Conservation (phyloP, 2,113 vertebrate species). For the Scolopax mira region DNA sequence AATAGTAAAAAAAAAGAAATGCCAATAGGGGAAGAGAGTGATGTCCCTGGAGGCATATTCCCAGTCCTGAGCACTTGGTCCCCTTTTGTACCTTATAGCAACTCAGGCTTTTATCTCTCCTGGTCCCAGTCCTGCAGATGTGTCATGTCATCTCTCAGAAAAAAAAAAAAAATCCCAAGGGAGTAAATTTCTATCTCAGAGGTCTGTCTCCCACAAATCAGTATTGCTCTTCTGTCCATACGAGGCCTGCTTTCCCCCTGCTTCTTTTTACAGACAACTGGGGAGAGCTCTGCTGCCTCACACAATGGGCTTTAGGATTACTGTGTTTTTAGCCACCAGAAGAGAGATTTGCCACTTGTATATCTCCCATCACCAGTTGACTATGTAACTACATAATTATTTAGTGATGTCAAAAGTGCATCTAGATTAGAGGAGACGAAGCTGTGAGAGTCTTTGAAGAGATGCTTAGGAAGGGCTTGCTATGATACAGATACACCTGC, state of each 20-base stretch:
- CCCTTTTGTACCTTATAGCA: neutral
- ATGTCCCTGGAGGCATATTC: neutral
- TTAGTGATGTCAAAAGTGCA: constrained; percentile 11
- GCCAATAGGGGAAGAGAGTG: neutral
- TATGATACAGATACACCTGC: constrained; percentile 12
- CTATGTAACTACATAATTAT: neutral
- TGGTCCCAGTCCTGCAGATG: neutral
- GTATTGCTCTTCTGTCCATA: neutral
- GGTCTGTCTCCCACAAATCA: neutral
- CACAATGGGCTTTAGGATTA: neutral
- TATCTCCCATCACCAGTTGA: neutral
- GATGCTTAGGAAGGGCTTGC: constrained; percentile 19
- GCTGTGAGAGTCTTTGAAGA: constrained; percentile 34
- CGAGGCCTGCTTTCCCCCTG: neutral
- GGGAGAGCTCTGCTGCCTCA: neutral
- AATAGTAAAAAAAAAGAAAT: constrained; percentile 16
- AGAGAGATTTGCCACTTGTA: neutral
- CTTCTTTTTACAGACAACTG: neutral
- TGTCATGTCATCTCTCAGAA: neutral
- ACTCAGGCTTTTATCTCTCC: neutral
- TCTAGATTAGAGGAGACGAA: neutral
- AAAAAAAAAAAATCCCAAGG: neutral
- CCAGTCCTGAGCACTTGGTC: neutral
- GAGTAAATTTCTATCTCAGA: neutral
- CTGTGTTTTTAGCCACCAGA: neutral